Evolutionary conservation across 2,797 vertebrate genomes (phyloP).

Genomic region (Fratercula arctica): DNA sequence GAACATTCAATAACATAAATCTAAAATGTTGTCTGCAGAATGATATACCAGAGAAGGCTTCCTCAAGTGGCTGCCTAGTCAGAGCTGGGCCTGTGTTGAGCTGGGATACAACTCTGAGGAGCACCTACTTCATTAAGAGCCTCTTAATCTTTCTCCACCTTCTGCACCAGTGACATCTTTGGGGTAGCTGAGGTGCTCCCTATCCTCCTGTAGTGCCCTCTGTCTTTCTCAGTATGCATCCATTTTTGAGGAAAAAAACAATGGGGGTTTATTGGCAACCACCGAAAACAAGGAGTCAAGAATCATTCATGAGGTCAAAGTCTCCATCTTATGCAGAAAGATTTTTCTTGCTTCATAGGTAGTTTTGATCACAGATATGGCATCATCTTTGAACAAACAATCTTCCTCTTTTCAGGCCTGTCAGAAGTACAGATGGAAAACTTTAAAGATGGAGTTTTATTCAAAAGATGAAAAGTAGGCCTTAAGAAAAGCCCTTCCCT

Average conservation of each 20-base stretch:
- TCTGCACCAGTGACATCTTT: neutral
- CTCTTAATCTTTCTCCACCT: neutral
- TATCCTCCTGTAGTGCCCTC: neutral
- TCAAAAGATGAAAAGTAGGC: neutral
- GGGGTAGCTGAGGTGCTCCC: neutral
- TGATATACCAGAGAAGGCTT: neutral
- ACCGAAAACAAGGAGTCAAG: neutral
- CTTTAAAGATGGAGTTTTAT: neutral
- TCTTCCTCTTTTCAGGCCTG: neutral
- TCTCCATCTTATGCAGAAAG: neutral
- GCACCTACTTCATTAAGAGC: neutral
- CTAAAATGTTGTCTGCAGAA: neutral
- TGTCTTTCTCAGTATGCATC: neutral
- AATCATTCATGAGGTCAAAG: neutral
- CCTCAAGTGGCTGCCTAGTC: neutral
- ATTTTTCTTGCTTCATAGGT: neutral
- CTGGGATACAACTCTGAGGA: neutral
- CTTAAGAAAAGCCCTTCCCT: neutral
- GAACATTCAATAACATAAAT: neutral
- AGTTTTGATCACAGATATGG: neutral
- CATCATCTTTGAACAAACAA: neutral
- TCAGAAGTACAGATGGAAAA: neutral
- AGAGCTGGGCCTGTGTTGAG: neutral
- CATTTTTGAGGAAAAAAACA: neutral
- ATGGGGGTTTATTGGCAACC: neutral